A percentile compares a stretch with the other conserved stretches of the same genome.
phyloP scores from a whole-genome alignment of 2,797 vertebrate genomes.

The Botia kubotai region DNA sequence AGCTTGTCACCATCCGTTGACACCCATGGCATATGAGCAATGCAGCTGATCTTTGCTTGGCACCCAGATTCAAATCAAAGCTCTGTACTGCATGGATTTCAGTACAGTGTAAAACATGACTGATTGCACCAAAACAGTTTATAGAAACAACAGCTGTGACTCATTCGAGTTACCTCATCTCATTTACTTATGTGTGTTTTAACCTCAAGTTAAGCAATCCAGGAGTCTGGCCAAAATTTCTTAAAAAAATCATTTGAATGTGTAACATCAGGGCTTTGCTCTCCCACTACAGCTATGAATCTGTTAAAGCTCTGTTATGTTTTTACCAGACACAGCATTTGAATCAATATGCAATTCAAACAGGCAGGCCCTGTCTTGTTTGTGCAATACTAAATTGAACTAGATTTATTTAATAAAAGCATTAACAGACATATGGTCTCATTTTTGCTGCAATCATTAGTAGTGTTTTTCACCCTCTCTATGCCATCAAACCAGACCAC shows the following conservation, averaged over 20 bases:
- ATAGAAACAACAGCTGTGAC: constrained; percentile 6
- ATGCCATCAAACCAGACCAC: not conserved
- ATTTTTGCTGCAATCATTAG: not conserved
- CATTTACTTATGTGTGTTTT: not conserved
- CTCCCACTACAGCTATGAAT: not conserved
- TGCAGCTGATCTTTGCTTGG: not conserved
- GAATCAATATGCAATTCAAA: not conserved
- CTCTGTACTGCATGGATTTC: not conserved
- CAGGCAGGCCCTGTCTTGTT: not conserved
- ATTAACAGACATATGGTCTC: not conserved
- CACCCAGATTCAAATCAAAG: not conserved
- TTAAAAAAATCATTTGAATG: not conserved
- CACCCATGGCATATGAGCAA: not conserved
- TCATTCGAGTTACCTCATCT: constrained; percentile 18
- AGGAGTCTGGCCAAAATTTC: not conserved
- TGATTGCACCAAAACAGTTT: not conserved
- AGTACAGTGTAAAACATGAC: not conserved
- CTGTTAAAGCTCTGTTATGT: not conserved
- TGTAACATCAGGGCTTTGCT: not conserved
- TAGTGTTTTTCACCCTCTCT: not conserved
- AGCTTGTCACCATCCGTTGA: not conserved
- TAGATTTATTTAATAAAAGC: not conserved
- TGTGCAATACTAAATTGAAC: not conserved
- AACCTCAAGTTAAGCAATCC: not conserved
- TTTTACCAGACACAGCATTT: constrained; percentile 1